Percentiles rank a stretch among this genome's conserved stretches.
Evolutionary conservation across 2,797 vertebrate species (phyloP).

Genomic region (Cephalopachus bancanus): DNA sequence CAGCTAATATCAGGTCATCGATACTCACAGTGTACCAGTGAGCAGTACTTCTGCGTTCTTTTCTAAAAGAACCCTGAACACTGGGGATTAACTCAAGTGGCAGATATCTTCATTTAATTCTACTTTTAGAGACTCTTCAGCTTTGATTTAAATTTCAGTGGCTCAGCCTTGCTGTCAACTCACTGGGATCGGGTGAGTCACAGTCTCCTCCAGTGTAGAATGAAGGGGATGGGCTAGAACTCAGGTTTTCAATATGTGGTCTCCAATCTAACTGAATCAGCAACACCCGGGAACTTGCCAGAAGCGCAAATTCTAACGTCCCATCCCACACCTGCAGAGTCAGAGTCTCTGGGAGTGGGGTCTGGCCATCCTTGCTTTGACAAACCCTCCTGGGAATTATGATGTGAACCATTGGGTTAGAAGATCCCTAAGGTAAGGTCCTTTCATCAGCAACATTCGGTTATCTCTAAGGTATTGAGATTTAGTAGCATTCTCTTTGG

Average conservation of each 20-base stretch:
- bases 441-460: not conserved
- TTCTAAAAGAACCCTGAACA: not conserved
- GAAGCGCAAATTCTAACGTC: not conserved
- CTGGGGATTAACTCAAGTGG: not conserved
- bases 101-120: not conserved
- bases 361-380: not conserved
- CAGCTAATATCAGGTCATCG: not conserved
- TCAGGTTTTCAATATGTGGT: not conserved
- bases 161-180: not conserved
- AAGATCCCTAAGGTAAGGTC: not conserved
- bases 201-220: not conserved
- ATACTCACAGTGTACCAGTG: not conserved
- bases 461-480: not conserved
- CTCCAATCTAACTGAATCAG: not conserved
- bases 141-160: not conserved
- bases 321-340: not conserved
- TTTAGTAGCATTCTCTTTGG: not conserved
- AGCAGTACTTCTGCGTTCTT: not conserved
- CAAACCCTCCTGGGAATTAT: not conserved
- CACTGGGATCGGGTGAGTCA: not conserved
- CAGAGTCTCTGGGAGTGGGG: not conserved
- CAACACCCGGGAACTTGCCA: not conserved
- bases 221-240: not conserved
- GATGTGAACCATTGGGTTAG: not conserved
- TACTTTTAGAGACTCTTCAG: not conserved